Evolutionary conservation across 2,797 vertebrate genomes (phyloP).

Genomic region (Telmatherina bonti): DNA sequence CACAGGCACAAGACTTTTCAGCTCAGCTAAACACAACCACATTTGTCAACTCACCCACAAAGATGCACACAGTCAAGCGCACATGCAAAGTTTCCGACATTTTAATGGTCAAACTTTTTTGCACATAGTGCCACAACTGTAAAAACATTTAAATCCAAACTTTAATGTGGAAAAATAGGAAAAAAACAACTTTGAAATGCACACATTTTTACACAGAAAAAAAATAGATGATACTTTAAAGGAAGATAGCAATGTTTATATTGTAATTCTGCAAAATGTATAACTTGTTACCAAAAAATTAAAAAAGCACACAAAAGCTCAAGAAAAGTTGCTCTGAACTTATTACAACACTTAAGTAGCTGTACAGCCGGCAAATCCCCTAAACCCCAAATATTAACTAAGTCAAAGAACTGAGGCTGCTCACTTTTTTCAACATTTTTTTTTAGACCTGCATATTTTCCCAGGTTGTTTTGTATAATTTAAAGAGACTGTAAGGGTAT

Average conservation of each 20-base stretch:
- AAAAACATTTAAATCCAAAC: not conserved
- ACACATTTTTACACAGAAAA: not conserved
- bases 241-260: not conserved
- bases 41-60: conserved; percentile 55
- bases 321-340: conserved; percentile 35
- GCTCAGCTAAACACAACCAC: conserved; percentile 41
- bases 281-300: not conserved
- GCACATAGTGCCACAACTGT: not conserved
- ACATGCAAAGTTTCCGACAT: conserved; percentile 29
- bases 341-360: conserved; percentile 27
- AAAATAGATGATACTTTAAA: not conserved
- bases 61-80: conserved; percentile 15
- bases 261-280: not conserved
- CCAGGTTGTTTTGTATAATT: conserved; percentile 85
- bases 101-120: conserved; percentile 39
- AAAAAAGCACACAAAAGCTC: not conserved
- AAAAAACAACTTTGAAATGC: not conserved
- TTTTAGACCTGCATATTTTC: conserved; percentile 70
- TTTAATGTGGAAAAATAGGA: not conserved
- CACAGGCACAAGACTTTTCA: conserved; percentile 59
- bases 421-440: conserved; percentile 34
- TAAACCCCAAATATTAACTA: conserved; percentile 43
- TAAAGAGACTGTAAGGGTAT: conserved; percentile 86
- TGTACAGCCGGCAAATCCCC: conserved; percentile 17
- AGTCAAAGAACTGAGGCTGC: conserved; percentile 45